phyloP scores from a whole-genome alignment of 1,140 invertebrate genomes.

The Drosophila tropicalis region DNA sequence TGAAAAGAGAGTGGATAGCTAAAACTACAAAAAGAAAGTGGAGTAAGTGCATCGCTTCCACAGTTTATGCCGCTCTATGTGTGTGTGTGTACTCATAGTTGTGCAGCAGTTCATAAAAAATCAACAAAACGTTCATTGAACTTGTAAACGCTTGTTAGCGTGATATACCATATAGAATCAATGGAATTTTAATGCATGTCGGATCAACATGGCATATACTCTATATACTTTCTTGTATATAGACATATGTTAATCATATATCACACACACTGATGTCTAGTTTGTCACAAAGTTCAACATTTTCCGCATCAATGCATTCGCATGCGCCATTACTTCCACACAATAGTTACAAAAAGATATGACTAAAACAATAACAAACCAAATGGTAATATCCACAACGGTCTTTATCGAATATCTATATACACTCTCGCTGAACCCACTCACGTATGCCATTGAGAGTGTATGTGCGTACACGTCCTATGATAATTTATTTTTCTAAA shows the following conservation, averaged over 20 bases:
- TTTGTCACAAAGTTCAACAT: constrained; percentile 55
- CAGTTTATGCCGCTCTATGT: neutral
- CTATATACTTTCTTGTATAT: neutral
- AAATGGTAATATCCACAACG: constrained; percentile 3
- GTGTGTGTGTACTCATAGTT: constrained; percentile 6
- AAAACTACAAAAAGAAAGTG: constrained; percentile 60
- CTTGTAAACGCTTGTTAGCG: constrained; percentile 20
- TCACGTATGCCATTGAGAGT: neutral
- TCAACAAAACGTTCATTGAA: constrained; percentile 42
- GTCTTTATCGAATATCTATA: neutral
- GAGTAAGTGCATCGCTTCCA: constrained; percentile 54
- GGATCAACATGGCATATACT: constrained; percentile 18
- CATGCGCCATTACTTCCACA: constrained; percentile 64
- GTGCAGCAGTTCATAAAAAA: constrained; percentile 3
- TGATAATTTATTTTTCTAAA: constrained; percentile 5
- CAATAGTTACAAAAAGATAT: constrained; percentile 22
- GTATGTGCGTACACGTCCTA: constrained; percentile 1
- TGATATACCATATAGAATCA: neutral
- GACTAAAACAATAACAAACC: constrained; percentile 16
- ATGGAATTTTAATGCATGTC: neutral
- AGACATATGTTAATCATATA: constrained; percentile 38
- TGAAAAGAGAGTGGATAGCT: constrained; percentile 43
- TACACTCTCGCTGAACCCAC: neutral
- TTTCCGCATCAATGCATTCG: constrained; percentile 50
- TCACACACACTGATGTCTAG: neutral